Percentiles rank a stretch among this genome's conserved stretches.
Evolutionary conservation across 2,113 vertebrate species (phyloP).

Genomic region (Turdus rufiventris): DNA sequence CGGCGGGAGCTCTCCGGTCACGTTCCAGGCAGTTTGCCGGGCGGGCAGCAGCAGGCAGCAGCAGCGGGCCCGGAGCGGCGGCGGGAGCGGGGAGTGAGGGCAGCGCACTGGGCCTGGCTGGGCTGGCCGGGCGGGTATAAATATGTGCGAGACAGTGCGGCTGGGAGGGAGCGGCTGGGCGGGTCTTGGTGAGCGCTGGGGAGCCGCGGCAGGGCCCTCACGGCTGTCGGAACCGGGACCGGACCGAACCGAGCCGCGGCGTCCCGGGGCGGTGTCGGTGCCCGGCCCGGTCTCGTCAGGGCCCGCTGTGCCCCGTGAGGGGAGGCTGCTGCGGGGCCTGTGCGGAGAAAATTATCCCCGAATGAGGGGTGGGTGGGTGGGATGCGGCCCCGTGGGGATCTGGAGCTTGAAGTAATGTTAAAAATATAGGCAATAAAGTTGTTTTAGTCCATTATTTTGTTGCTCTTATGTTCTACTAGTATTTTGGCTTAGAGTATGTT

Average conservation of each 20-base stretch:
- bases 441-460: not conserved
- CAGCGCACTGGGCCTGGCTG: not conserved
- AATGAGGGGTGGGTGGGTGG: not conserved
- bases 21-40: too few species aligned
- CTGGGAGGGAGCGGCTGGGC: too few species aligned
- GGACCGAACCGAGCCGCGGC: too few species aligned
- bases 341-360: rapidly evolving
- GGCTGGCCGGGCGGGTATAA: too few species aligned
- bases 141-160: too few species aligned
- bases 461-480: not conserved
- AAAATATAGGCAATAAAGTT: not conserved
- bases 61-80: not conserved
- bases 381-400: too few species aligned
- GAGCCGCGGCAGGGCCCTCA: too few species aligned
- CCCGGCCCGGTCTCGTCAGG: too few species aligned
- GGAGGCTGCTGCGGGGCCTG: too few species aligned
- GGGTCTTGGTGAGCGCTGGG: too few species aligned
- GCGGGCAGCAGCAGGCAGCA: not conserved
- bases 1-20: not conserved
- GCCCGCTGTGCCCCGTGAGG: not conserved
- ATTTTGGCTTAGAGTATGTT: too few species aligned
- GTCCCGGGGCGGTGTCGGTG: not conserved
- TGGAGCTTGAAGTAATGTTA: not conserved
- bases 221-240: too few species aligned
- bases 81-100: not conserved